Conservation (phyloP, 2,113 vertebrate genomes). For the Daphoenositta chrysoptera region DNA sequence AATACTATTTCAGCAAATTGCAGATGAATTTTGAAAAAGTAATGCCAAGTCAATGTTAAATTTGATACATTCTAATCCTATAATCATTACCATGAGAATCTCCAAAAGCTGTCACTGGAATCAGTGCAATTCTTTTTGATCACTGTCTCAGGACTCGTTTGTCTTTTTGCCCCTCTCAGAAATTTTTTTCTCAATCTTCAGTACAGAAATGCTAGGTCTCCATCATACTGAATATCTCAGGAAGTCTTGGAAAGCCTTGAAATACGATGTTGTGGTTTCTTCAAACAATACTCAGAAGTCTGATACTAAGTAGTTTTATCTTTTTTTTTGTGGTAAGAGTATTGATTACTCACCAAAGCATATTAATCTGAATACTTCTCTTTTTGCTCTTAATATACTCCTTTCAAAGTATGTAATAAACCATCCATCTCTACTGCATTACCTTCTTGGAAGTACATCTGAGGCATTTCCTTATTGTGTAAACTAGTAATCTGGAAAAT, state of each 20-base stretch:
- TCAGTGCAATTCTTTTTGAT: neutral
- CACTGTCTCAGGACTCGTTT: neutral
- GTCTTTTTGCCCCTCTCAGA: neutral
- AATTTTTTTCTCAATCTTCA: neutral
- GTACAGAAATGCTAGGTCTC: neutral
- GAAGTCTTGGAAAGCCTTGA: neutral
- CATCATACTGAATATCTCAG: neutral
- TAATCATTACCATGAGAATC: neutral
- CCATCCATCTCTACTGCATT: constrained; percentile 1
- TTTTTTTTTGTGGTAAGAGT: neutral
- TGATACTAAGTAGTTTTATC: neutral
- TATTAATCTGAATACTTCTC: constrained; percentile 26
- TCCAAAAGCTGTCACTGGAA: neutral
- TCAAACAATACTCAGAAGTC: neutral
- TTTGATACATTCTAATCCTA: neutral
- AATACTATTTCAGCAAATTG: neutral
- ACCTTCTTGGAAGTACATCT: constrained; percentile 41
- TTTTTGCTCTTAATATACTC: neutral
- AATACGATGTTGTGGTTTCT: neutral
- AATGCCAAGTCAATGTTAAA: neutral
- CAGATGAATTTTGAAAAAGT: neutral
- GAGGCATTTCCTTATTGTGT: constrained; percentile 68
- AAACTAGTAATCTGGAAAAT: constrained; percentile 74
- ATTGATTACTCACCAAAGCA: constrained; percentile 34
- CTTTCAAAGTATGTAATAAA: neutral